Percentiles rank a stretch among this genome's conserved stretches.
Conservation (phyloP, 1,140 invertebrate genomes). For the Macrobrachium rosenbergii region DNA sequence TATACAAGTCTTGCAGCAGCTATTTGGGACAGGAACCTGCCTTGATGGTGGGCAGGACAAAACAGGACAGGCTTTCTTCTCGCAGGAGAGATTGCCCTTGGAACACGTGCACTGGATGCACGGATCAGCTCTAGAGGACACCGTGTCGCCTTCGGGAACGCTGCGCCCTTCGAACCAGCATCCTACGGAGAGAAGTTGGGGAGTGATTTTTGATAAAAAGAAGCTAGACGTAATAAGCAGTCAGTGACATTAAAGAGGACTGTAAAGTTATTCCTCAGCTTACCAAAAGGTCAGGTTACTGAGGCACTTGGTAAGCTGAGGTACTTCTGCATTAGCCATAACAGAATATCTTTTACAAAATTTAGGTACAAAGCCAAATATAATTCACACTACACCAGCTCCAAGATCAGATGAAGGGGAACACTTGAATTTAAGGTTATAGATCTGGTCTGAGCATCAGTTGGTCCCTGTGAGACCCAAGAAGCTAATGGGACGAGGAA, state of each 20-base stretch:
- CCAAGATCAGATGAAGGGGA: too few species aligned
- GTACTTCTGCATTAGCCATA: too few species aligned
- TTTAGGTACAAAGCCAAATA: too few species aligned
- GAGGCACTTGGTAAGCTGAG: too few species aligned
- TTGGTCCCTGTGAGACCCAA: too few species aligned
- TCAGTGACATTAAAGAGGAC: not conserved
- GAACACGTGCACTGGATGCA: conserved; percentile 62
- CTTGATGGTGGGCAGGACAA: conserved; percentile 82
- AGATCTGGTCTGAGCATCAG: too few species aligned
- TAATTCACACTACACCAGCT: too few species aligned
- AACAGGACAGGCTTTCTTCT: conserved; percentile 83
- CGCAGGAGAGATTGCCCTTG: conserved; percentile 73
- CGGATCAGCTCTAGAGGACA: conserved; percentile 48
- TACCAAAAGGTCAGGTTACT: too few species aligned
- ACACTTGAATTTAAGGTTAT: too few species aligned
- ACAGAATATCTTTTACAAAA: too few species aligned
- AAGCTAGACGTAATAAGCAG: not conserved
- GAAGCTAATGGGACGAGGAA: too few species aligned
- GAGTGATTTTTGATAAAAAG: not conserved
- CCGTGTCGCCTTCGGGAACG: conserved; percentile 43
- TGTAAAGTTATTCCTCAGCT: too few species aligned
- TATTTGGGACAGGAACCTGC: conserved; percentile 76
- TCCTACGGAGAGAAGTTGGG: conserved; percentile 29
- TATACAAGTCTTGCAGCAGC: conserved; percentile 79
- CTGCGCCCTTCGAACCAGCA: conserved; percentile 60